Conservation (phyloP, 2,113 vertebrate genomes). For the Lontra canadensis region DNA sequence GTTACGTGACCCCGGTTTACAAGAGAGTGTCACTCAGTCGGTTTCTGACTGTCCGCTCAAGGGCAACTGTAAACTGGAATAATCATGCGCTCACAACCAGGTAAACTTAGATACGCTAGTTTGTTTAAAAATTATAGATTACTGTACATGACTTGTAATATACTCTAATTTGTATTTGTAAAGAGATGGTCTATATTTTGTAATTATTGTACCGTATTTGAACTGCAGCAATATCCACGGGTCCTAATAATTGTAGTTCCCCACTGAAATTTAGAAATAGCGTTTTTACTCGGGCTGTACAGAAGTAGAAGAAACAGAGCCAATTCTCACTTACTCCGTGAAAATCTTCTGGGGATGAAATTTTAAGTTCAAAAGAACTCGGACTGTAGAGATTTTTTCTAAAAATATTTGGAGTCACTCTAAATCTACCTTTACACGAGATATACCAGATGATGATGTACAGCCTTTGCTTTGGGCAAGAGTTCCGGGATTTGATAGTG, state of each 20-base stretch:
- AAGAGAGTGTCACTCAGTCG: slow-evolving; percentile 81
- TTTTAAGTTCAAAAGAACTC: slow-evolving; percentile 82
- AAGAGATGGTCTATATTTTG: slow-evolving; percentile 99
- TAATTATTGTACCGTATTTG: slow-evolving; percentile 96
- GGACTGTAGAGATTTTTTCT: slow-evolving; percentile 77
- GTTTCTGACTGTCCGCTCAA: slow-evolving; percentile 85
- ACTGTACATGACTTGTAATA: slow-evolving; percentile 98
- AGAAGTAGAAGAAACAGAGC: slow-evolving; percentile 86
- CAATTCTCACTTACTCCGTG: slow-evolving; percentile 85
- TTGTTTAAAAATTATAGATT: slow-evolving; percentile 92
- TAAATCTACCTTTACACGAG: slow-evolving; percentile 83
- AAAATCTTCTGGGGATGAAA: slow-evolving; percentile 83
- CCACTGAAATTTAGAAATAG: slow-evolving; percentile 85
- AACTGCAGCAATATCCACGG: slow-evolving; percentile 98
- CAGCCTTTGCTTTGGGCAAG: slow-evolving; percentile 72
- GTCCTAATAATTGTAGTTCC: slow-evolving; percentile 90
- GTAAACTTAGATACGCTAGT: slow-evolving; percentile 93
- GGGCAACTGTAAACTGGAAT: slow-evolving; percentile 93
- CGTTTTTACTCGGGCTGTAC: slow-evolving; percentile 90
- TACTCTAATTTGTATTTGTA: slow-evolving; percentile 97
- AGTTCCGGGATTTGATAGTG: slow-evolving; percentile 52
- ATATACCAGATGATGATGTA: slow-evolving; percentile 80
- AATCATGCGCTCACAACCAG: slow-evolving; percentile 94
- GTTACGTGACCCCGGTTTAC: slow-evolving; percentile 84
- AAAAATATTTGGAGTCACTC: slow-evolving; percentile 79